Conservation (phyloP, 23 tunicate genomes). For the Halocynthia roretzi region DNA sequence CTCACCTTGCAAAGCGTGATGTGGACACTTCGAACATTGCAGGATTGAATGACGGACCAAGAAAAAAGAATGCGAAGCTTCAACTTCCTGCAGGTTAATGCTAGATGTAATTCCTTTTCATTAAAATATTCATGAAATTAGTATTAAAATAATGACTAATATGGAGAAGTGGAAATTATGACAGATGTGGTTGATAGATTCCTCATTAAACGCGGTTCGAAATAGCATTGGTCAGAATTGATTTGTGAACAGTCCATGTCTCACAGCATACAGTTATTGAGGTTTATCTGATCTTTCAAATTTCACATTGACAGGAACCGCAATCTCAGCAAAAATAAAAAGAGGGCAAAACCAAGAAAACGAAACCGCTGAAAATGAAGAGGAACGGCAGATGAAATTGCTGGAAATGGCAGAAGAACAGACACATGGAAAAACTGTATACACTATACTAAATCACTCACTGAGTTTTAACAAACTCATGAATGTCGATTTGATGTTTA, state of each 20-base stretch:
- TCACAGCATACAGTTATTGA: no score
- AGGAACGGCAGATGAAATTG: constrained; percentile 87
- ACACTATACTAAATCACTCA: no score
- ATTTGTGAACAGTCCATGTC: no score
- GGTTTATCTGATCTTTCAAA: no score
- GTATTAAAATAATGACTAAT: no score
- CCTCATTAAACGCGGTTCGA: no score
- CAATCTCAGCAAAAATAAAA: constrained; percentile 37
- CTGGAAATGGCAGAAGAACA: constrained; percentile 91
- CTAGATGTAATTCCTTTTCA: no score
- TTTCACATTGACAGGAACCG: neutral
- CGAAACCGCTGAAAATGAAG: constrained; percentile 41
- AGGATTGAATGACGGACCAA: constrained; percentile 27
- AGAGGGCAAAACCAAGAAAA: neutral
- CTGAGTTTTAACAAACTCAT: constrained; percentile 1
- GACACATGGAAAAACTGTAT: constrained; percentile 21
- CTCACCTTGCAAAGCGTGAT: constrained; percentile 40
- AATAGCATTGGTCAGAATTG: no score
- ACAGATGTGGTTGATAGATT: no score
- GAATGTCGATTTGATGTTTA: constrained; percentile 29
- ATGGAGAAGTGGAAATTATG: no score
- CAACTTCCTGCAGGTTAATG: constrained; percentile 28
- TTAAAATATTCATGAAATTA: no score
- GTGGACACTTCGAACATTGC: constrained; percentile 57
- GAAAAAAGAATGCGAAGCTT: constrained; percentile 62